phyloP scores from a whole-genome alignment of 23 tunicate genomes.

The Styela plicata region DNA sequence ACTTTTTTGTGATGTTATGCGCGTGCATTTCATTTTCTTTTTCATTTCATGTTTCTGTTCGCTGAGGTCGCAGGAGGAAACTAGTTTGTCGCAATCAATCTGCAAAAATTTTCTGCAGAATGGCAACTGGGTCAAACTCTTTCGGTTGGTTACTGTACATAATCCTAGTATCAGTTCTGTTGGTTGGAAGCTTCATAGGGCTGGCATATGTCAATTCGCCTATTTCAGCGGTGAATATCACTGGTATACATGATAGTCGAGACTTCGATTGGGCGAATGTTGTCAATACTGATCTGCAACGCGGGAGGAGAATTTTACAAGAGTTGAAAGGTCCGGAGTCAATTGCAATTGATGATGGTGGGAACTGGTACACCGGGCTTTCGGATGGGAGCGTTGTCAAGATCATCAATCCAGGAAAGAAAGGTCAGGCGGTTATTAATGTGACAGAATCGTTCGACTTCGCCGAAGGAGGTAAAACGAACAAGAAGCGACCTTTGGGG shows the following conservation, averaged over 20 bases:
- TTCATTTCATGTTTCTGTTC: no score
- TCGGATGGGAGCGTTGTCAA: neutral
- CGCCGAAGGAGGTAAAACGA: neutral
- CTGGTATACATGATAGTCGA: neutral
- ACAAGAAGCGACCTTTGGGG: neutral
- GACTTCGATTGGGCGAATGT: neutral
- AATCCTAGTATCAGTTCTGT: neutral
- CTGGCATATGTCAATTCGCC: neutral
- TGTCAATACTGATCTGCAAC: neutral
- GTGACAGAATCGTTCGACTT: neutral
- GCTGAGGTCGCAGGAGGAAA: no score
- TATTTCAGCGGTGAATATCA: neutral
- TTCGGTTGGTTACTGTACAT: neutral
- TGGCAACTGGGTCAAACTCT: no score
- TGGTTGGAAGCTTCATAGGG: neutral
- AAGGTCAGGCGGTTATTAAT: neutral
- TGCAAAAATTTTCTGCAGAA: no score
- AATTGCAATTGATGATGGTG: neutral
- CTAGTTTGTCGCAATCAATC: no score
- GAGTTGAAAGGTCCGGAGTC: neutral
- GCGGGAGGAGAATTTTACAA: neutral
- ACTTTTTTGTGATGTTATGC: no score
- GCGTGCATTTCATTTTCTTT: no score
- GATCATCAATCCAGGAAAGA: neutral
- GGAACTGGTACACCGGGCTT: neutral